Evolutionary conservation across 2,113 vertebrate species (phyloP).

Genomic region (Urocitellus parryii): DNA sequence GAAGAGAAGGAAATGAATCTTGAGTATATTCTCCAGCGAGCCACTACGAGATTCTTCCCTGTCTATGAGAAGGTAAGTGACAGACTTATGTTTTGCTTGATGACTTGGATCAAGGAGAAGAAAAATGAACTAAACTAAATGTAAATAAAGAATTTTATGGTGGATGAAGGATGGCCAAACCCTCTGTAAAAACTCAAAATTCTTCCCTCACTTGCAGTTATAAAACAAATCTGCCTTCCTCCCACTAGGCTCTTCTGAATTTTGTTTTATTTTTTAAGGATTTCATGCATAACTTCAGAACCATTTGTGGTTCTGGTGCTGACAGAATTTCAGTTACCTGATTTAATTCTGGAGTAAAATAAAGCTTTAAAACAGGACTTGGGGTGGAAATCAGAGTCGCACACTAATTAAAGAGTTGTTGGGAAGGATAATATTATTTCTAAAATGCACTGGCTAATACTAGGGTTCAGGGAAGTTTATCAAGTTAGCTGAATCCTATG

Average conservation of each 20-base stretch:
- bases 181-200: neutral
- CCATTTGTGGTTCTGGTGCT: neutral
- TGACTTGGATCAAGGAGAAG: neutral
- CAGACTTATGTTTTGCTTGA: neutral
- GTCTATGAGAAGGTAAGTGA: constrained; percentile 93
- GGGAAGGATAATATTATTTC: neutral
- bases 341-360: neutral
- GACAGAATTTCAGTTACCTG: neutral
- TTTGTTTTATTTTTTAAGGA: neutral
- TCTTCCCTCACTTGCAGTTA: neutral
- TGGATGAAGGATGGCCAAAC: neutral
- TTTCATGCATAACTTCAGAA: neutral
- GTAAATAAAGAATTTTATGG: neutral
- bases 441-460: neutral
- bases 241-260: neutral
- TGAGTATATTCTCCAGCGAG: constrained; percentile 85
- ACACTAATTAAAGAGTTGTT: neutral
- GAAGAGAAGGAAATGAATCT: constrained; percentile 86
- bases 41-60: constrained; percentile 90
- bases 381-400: neutral
- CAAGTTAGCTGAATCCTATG: neutral
- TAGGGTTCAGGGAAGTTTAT: neutral
- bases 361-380: neutral
- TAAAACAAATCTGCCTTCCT: neutral
- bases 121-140: neutral